Percentiles rank a stretch among this genome's conserved stretches.
Conservation (phyloP, 2,888 invertebrate species). For the Trimorus sp. region DNA sequence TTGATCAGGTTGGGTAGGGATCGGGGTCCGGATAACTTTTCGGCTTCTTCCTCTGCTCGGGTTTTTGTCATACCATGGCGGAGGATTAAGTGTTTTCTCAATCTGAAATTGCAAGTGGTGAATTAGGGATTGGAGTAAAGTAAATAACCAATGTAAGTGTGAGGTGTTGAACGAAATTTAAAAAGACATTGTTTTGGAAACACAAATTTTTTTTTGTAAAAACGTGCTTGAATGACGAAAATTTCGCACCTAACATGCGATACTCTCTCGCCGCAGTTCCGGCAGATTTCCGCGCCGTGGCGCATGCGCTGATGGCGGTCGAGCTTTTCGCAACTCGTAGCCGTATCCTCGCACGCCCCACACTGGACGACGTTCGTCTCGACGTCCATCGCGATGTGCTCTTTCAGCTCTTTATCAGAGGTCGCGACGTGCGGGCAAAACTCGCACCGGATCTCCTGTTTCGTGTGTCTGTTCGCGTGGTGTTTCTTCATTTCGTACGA, state of each 20-base stretch:
- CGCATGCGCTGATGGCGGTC: slow-evolving; percentile 67
- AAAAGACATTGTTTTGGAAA: too few relatives aligned
- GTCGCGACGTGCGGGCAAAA: slow-evolving; percentile 63
- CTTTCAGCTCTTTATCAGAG: slow-evolving; percentile 63
- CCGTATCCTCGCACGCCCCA: slow-evolving; percentile 66
- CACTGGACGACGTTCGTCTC: slow-evolving; percentile 59
- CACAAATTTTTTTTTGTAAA: too few relatives aligned
- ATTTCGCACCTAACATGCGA: slow-evolving; percentile 37
- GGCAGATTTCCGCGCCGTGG: slow-evolving; percentile 63
- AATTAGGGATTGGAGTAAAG: too few relatives aligned
- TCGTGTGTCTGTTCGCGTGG: slow-evolving; percentile 70
- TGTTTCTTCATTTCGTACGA: slow-evolving; percentile 75
- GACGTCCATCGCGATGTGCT: slow-evolving; percentile 65
- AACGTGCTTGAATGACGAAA: too few relatives aligned
- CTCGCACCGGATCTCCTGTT: slow-evolving; percentile 68
- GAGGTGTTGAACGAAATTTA: too few relatives aligned
- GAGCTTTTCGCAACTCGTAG: slow-evolving; percentile 63
- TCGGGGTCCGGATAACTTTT: slow-evolving; percentile 22
- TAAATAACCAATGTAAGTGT: too few relatives aligned
- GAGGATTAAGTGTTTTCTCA: slow-evolving; percentile 67
- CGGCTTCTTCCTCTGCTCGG: slow-evolving; percentile 61
- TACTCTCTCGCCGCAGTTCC: slow-evolving; percentile 48
- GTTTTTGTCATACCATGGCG: slow-evolving; percentile 69
- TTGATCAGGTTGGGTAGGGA: not conserved
- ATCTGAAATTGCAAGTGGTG: slow-evolving; percentile 8